Evolutionary conservation across 2,113 vertebrate genomes (phyloP), one percentile per base, ranked within the genome.

Genomic region (zebrafish (Danio rerio)): DNA sequence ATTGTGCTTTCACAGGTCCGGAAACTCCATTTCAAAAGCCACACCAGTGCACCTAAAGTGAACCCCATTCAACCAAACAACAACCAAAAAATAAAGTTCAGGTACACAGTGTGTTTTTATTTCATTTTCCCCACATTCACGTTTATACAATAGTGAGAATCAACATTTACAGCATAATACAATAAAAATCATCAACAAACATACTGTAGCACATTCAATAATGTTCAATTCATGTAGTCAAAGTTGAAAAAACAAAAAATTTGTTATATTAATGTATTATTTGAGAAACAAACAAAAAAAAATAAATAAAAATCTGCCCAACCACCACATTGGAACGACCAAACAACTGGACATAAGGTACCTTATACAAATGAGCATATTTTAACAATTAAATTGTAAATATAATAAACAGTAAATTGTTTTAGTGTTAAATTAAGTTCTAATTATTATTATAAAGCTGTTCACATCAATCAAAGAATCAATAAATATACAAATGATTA

Each of bases 1-100:
- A 58, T 84, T 80, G 77, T 84, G 49, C 15, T n/a, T 31, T 9
- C 40, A 53, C 18, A 73, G 56, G 31, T 72, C 73, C 10, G 53
- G 20, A 43, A 18, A 31, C 45, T 45, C 65, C 65, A 47, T 12
- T n/a, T 40, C 58, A 72, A 81, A 72, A 49, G 20, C 66, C 68
- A 11, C 40, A 16, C 55, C 45, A 58, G 31, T 45, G 12, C 12
- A n/a, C 8, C 5, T 59, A 10, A 18, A 59, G 31, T 31, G 31
- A 3, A 31, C 31, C 43, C 21, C n/a, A 18, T 68, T 56, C 63
- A 75, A 21, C 72, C 45, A 62, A 77, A 76, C 58, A 13, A 15
- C 1, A 62, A 31, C 31, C 12, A 6, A 18, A 5, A 12, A 52
- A 11, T 11, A 7, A n/a, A 52, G 49, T 49, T 56, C 56, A 66